Conservation (phyloP, 2,113 vertebrate genomes). For the Cottus gobio region DNA sequence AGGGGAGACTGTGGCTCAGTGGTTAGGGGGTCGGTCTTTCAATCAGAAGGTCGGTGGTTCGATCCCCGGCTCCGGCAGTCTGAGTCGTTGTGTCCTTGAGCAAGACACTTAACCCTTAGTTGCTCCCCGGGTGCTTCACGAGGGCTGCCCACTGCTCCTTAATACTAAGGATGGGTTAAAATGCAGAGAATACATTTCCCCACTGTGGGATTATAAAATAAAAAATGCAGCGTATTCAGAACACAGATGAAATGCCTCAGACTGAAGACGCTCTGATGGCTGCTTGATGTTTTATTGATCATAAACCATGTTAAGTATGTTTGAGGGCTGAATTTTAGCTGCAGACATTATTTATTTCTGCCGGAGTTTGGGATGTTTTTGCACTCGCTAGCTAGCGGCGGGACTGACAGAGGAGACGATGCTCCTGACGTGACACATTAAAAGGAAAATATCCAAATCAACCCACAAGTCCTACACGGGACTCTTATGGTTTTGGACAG, state of each 20-base stretch:
- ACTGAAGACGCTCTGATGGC: constrained; percentile 63
- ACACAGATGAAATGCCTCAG: constrained; percentile 60
- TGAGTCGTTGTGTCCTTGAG: no score
- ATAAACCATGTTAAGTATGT: constrained; percentile 56
- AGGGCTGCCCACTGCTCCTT: no score
- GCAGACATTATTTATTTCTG: constrained; percentile 54
- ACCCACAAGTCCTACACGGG: constrained; percentile 40
- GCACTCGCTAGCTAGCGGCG: constrained; percentile 30
- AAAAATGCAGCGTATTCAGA: constrained; percentile 47
- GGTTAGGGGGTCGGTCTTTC: no score
- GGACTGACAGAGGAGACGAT: constrained; percentile 55
- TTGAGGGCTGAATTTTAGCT: constrained; percentile 36
- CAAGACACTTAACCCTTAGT: no score
- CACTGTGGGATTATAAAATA: no score
- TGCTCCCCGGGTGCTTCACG: no score
- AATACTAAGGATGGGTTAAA: no score
- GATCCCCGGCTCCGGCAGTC: no score
- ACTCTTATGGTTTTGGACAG: constrained; percentile 59
- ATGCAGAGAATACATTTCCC: no score
- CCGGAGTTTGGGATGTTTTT: constrained; percentile 34
- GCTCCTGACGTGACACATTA: constrained; percentile 65
- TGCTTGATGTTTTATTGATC: constrained; percentile 77
- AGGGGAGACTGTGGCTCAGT: no score
- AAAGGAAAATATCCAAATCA: constrained; percentile 60
- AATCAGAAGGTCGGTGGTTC: no score